Percentiles rank a stretch among this genome's conserved stretches.
phyloP scores from a whole-genome alignment of 2,797 vertebrate genomes.

The Cryptoblepharus egeriae region DNA sequence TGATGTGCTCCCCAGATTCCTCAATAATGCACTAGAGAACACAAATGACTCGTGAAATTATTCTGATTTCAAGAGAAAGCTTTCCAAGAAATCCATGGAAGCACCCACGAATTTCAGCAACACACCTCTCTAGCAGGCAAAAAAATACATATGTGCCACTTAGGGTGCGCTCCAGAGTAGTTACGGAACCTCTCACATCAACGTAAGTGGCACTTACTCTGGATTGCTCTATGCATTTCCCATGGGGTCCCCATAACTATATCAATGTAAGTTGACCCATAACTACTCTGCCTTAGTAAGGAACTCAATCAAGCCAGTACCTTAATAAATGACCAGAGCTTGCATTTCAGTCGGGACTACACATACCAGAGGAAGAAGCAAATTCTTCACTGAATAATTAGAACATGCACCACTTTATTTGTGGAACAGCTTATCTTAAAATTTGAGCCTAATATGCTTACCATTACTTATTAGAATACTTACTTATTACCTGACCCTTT shows the following conservation, averaged over 20 bases:
- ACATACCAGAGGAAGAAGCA: not conserved
- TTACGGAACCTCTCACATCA: too few relatives aligned
- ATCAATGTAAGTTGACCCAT: too few relatives aligned
- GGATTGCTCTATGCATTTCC: too few relatives aligned
- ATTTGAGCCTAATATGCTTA: not conserved
- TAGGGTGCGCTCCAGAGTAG: too few relatives aligned
- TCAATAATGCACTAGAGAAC: constrained; percentile 58
- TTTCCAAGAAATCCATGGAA: not conserved
- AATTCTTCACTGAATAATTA: not conserved
- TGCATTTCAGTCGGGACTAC: not conserved
- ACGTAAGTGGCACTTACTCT: too few relatives aligned
- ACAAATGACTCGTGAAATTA: not conserved
- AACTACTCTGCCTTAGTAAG: too few relatives aligned
- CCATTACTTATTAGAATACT: not conserved
- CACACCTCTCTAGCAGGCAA: not conserved
- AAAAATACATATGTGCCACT: not conserved
- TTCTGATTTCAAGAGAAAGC: not conserved
- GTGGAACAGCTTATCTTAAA: not conserved
- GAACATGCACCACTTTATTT: not conserved
- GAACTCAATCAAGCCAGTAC: not conserved
- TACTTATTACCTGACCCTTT: too few relatives aligned
- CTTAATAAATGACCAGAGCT: not conserved
- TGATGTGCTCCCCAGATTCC: constrained; percentile 56
- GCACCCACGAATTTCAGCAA: not conserved
- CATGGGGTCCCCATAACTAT: too few relatives aligned